phyloP scores from a whole-genome alignment of 2,113 vertebrate genomes.

The Pachypanchax playfairii region DNA sequence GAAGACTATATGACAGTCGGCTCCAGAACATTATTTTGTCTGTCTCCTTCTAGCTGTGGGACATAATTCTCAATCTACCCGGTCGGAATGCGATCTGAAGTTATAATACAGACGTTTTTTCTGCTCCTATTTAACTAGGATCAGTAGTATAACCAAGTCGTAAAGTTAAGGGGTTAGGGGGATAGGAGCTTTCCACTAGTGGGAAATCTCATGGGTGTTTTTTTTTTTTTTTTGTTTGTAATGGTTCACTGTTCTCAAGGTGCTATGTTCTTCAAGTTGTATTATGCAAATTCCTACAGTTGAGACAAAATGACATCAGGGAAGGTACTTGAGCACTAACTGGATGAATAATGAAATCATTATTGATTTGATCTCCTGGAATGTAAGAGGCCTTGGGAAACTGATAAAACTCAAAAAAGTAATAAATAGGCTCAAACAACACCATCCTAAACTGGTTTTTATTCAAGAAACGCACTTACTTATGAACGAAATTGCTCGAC shows the following conservation, averaged over 20 bases:
- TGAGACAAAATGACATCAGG: not conserved
- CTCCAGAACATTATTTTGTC: no score
- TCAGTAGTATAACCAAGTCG: not conserved
- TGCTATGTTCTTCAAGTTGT: not conserved
- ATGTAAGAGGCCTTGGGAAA: slow-evolving; percentile 13
- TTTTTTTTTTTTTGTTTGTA: not conserved
- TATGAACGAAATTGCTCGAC: not conserved
- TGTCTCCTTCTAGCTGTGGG: not conserved
- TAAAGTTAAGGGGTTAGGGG: not conserved
- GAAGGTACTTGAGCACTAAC: not conserved
- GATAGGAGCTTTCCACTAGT: not conserved
- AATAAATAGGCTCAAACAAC: slow-evolving; percentile 7
- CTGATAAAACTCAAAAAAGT: not conserved
- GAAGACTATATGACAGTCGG: no score
- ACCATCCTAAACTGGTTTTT: slow-evolving; percentile 4
- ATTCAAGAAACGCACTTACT: slow-evolving; percentile 3
- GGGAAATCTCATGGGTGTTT: not conserved
- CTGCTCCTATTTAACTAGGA: not conserved
- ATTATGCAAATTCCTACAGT: not conserved
- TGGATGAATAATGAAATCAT: not conserved
- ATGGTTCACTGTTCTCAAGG: not conserved
- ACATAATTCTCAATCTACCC: not conserved
- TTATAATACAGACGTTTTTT: not conserved
- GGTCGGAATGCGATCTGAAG: not conserved
- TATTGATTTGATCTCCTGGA: not conserved